Conservation (phyloP, 2,113 vertebrate species). For the Hiodon tergisus region DNA sequence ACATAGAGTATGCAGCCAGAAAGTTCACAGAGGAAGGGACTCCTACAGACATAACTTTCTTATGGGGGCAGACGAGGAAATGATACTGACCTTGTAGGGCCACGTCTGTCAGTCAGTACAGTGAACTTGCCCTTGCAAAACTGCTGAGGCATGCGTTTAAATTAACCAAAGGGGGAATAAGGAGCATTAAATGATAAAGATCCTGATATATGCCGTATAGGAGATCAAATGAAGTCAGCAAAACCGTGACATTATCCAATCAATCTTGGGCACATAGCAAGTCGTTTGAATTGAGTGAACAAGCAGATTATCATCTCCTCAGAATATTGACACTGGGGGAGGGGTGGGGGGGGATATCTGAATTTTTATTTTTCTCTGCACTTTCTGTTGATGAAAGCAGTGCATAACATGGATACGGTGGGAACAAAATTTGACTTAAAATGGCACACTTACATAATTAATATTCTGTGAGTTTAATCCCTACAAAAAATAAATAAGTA, state of each 20-base stretch:
- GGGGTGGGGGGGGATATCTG: too few species aligned
- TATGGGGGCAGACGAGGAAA: background rate
- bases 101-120: background rate
- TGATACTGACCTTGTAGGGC: background rate
- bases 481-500: background rate
- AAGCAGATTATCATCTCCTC: background rate
- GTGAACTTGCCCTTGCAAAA: slow-evolving; percentile 7
- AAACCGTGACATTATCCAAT: slow-evolving; percentile 9
- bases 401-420: background rate
- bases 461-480: background rate
- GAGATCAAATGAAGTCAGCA: slow-evolving; percentile 20
- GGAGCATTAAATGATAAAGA: slow-evolving; percentile 1
- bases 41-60: too few species aligned
- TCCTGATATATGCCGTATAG: background rate
- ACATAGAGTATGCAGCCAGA: too few species aligned
- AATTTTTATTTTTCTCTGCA: too few species aligned
- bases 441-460: background rate
- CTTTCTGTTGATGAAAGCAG: background rate
- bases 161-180: slow-evolving; percentile 15
- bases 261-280: background rate
- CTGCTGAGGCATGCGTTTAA: slow-evolving; percentile 13
- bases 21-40: too few species aligned
- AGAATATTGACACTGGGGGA: background rate
- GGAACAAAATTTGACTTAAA: background rate
- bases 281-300: background rate